Percentiles rank a stretch among this genome's conserved stretches.
Conservation (phyloP, 2,888 invertebrate species). For the Onchidella celtica region DNA sequence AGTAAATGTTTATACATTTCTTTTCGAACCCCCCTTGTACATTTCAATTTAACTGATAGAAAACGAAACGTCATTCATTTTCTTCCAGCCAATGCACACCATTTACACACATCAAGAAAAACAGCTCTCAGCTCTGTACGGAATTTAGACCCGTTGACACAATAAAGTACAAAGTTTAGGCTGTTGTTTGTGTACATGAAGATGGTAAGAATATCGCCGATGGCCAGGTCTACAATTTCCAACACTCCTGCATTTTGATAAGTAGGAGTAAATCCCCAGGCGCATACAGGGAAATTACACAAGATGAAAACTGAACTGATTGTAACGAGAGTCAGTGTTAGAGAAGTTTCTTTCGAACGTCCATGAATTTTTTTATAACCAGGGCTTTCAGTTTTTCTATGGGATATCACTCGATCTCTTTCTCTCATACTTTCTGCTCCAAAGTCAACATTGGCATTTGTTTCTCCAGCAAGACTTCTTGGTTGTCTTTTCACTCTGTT, state of each 20-base stretch:
- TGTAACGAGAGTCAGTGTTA: neutral
- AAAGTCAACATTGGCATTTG: neutral
- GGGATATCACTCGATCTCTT: too few relatives aligned
- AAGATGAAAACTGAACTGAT: neutral
- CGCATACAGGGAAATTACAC: slow-evolving; percentile 1
- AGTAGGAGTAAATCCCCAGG: neutral
- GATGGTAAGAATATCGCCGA: neutral
- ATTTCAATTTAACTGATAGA: too few relatives aligned
- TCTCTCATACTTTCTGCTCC: too few relatives aligned
- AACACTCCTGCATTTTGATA: neutral
- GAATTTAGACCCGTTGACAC: slow-evolving; percentile 6
- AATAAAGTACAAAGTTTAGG: slow-evolving; percentile 7
- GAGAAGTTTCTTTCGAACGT: neutral
- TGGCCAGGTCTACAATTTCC: neutral
- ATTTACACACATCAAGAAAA: too few relatives aligned
- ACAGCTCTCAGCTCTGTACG: neutral
- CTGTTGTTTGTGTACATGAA: slow-evolving; percentile 19
- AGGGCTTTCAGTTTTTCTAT: too few relatives aligned
- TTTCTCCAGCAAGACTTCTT: neutral
- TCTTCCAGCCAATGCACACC: too few relatives aligned
- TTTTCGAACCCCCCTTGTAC: too few relatives aligned
- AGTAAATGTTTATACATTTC: too few relatives aligned
- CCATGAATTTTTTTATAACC: too few relatives aligned
- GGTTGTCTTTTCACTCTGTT: neutral
- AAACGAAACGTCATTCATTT: too few relatives aligned